Percentiles rank a stretch among this genome's conserved stretches.
phyloP scores from a whole-genome alignment of 2,888 invertebrate species.

The Caenorhabditis sp. region DNA sequence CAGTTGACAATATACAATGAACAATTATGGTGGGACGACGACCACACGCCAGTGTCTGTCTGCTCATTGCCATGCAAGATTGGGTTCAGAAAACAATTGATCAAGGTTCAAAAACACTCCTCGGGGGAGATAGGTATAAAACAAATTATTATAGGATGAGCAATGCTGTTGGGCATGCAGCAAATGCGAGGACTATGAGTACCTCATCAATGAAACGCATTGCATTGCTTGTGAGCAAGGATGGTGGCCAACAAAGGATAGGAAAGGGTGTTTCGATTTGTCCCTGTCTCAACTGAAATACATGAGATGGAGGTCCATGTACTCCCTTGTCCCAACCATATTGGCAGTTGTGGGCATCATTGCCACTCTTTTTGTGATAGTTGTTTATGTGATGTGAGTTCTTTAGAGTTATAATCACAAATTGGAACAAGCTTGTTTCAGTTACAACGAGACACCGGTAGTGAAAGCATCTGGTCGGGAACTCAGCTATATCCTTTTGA shows the following conservation, averaged over 20 bases:
- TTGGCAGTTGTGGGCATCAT: constrained; percentile 86
- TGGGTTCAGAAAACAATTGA: constrained; percentile 84
- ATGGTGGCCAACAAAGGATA: constrained; percentile 70
- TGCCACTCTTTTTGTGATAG: constrained; percentile 86
- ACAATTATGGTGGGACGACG: constrained; percentile 64
- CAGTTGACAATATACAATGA: constrained; percentile 69
- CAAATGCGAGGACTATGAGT: constrained; percentile 81
- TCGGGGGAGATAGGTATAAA: too few species aligned
- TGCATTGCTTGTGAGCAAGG: constrained; percentile 81
- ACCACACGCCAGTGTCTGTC: constrained; percentile 83
- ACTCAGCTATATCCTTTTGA: constrained; percentile 88
- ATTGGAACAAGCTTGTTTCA: constrained; percentile 84
- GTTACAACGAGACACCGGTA: constrained; percentile 87
- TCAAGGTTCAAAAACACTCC: too few species aligned
- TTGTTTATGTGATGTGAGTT: constrained; percentile 85
- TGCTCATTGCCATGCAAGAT: constrained; percentile 84
- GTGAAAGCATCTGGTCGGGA: constrained; percentile 89
- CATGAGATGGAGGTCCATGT: constrained; percentile 87
- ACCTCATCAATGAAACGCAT: constrained; percentile 79
- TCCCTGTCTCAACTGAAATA: constrained; percentile 82
- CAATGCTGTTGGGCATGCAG: constrained; percentile 85
- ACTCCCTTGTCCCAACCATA: constrained; percentile 87
- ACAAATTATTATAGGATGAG: constrained; percentile 84
- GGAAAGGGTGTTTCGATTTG: constrained; percentile 77
- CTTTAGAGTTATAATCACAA: too few species aligned